phyloP scores from a whole-genome alignment of 92 coral and sea anemone genomes.

The Porites lobata region DNA sequence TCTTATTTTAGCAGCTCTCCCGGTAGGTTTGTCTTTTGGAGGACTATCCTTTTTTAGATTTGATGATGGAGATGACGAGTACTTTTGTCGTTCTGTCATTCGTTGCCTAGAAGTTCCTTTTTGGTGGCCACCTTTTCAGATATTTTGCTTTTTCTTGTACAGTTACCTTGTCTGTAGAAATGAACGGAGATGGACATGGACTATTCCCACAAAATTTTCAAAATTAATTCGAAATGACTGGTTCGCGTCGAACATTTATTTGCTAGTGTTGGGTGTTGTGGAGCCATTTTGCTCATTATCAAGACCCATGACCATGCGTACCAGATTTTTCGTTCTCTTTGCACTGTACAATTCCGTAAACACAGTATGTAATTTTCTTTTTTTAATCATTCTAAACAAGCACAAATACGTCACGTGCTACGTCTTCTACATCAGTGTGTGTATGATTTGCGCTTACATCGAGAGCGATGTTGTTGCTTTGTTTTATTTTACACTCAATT shows the following conservation, averaged over 20 bases:
- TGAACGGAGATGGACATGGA: neutral
- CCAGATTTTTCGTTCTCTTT: neutral
- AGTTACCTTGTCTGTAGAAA: slow-evolving; percentile 10
- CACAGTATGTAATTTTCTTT: slow-evolving; percentile 36
- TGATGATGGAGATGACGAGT: slow-evolving; percentile 1
- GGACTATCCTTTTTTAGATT: slow-evolving; percentile 52
- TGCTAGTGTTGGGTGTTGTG: slow-evolving; percentile 24
- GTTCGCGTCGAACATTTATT: slow-evolving; percentile 44
- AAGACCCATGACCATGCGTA: fast-evolving
- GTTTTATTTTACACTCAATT: slow-evolving; percentile 44
- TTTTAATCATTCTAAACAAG: slow-evolving; percentile 49
- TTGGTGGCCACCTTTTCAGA: slow-evolving; percentile 14
- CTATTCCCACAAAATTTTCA: slow-evolving; percentile 9
- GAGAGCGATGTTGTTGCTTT: slow-evolving; percentile 43
- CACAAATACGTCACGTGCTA: slow-evolving; percentile 26
- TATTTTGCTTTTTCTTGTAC: slow-evolving; percentile 11
- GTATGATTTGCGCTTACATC: slow-evolving; percentile 57
- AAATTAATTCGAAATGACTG: slow-evolving; percentile 48
- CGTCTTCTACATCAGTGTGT: slow-evolving; percentile 21
- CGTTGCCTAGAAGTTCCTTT: too few relatives aligned
- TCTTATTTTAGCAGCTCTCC: slow-evolving; percentile 8
- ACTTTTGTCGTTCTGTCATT: too few relatives aligned
- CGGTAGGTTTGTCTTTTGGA: slow-evolving; percentile 43
- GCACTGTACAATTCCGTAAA: neutral
- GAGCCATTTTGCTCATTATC: slow-evolving; percentile 13